Evolutionary conservation across 1,140 invertebrate species (phyloP).

Genomic region (Ceratosolen solmsi): DNA sequence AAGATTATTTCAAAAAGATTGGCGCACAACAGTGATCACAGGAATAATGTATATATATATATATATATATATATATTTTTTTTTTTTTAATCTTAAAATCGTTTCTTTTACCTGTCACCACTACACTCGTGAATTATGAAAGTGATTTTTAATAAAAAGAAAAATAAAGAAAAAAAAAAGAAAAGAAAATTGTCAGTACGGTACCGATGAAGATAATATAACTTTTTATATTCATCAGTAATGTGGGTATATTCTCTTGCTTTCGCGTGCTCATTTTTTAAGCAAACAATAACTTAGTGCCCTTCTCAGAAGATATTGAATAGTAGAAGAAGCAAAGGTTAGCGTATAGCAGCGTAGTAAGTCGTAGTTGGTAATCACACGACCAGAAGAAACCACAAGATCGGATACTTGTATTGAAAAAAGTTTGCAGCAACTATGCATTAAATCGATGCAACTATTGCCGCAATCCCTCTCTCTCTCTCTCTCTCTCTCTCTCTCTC

Average conservation of each 20-base stretch:
- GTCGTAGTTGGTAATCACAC: too few species aligned
- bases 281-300: neutral
- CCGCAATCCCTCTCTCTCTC: too few species aligned
- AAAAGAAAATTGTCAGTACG: neutral
- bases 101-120: neutral
- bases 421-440: conserved; percentile 23
- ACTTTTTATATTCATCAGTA: neutral
- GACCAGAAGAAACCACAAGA: conserved; percentile 18
- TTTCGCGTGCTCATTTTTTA: neutral
- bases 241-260: neutral
- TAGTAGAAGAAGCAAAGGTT: conserved; percentile 28
- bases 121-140: neutral
- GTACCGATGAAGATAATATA: neutral
- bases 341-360: neutral
- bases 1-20: neutral
- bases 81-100: neutral
- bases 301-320: neutral
- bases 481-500: too few species aligned
- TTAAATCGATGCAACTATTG: conserved; percentile 29
- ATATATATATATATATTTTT: too few species aligned
- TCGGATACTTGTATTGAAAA: conserved; percentile 21
- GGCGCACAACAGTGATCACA: too few species aligned
- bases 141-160: neutral
- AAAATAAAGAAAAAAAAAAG: too few species aligned
- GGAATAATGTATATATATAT: too few species aligned